Percentiles rank a stretch among this genome's conserved stretches.
These are phyloP conservation scores for Steinernema feltiae DNA, from an alignment of 1,140 invertebrate species.

Conservation along the genomic window DNA sequence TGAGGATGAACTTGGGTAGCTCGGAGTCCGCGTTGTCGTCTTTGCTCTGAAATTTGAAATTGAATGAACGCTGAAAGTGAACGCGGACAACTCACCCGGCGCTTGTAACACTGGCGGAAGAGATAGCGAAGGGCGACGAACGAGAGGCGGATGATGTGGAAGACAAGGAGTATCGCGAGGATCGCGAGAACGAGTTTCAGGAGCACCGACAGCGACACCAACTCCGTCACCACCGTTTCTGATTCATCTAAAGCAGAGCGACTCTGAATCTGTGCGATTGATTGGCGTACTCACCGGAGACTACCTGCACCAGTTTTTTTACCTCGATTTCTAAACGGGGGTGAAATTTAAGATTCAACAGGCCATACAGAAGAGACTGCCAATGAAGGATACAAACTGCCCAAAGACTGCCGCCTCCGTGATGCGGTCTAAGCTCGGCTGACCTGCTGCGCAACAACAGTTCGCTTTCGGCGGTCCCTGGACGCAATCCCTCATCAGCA, in stretches of 20 bases:
- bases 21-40: neutral
- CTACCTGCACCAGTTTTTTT: neutral
- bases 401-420: too few relatives aligned
- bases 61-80: too few relatives aligned
- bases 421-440: too few relatives aligned
- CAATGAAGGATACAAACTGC: too few relatives aligned
- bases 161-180: neutral
- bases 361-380: too few relatives aligned
- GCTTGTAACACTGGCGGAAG: neutral
- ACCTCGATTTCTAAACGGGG: neutral
- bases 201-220: neutral
- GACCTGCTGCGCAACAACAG: too few relatives aligned
- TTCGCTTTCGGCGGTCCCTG: too few relatives aligned
- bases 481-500: too few relatives aligned
- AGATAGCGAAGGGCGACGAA: neutral
- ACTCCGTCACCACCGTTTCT: neutral
- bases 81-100: too few relatives aligned
- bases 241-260: neutral
- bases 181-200: neutral
- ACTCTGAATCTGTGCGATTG: neutral
- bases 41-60: too few relatives aligned
- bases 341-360: too few relatives aligned
- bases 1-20: constrained; percentile 3
- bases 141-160: constrained; percentile 3
- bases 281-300: neutral